A percentile compares a stretch with the other conserved stretches of the same genome.
Conservation (phyloP, 2,797 vertebrate genomes). For the Mormyrus hasselquistii region DNA sequence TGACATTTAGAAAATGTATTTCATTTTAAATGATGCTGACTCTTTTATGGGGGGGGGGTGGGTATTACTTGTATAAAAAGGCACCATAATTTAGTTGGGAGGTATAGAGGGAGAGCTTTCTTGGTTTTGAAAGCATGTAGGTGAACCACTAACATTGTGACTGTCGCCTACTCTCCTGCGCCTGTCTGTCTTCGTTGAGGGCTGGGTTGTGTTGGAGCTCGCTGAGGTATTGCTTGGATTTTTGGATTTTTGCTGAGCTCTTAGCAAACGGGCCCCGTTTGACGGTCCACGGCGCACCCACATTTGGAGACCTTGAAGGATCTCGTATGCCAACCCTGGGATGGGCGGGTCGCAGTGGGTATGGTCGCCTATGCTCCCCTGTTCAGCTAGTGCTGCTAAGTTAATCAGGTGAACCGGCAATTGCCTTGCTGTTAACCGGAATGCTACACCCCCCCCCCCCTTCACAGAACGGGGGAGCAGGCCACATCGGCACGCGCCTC, state of each 20-base stretch:
- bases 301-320: constrained; percentile 49
- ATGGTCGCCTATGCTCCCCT: constrained; percentile 46
- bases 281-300: constrained; percentile 57
- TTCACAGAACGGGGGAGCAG: neutral
- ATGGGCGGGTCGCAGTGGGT: constrained; percentile 55
- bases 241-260: neutral
- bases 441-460: neutral
- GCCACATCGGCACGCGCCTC: neutral
- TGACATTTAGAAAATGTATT: constrained; percentile 15
- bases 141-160: neutral
- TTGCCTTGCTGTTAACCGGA: neutral
- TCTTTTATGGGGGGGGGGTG: neutral
- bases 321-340: constrained; percentile 54
- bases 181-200: neutral
- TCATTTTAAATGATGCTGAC: neutral
- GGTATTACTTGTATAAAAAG: neutral
- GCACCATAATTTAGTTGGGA: neutral
- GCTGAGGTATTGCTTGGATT: neutral
- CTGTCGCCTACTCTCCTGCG: neutral
- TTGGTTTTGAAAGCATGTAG: neutral
- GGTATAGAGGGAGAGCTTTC: neutral
- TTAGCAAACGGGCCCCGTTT: neutral
- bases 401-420: constrained; percentile 37
- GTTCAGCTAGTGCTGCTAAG: constrained; percentile 35
- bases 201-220: neutral